Evolutionary conservation across 2,888 invertebrate genomes (phyloP).

Genomic region (Thalpophila matura): DNA sequence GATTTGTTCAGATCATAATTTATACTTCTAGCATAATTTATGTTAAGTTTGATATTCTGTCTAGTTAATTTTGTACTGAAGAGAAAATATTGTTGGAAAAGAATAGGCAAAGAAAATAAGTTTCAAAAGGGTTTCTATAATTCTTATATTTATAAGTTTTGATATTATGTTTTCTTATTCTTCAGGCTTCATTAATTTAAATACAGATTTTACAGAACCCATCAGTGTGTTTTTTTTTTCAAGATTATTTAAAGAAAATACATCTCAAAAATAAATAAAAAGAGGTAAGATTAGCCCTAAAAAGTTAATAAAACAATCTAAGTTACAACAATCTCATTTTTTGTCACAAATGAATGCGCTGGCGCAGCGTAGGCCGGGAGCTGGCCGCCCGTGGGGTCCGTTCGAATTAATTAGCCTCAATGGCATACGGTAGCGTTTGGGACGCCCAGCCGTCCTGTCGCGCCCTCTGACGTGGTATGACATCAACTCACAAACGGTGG

Average conservation of each 20-base stretch:
- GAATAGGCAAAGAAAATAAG: not conserved
- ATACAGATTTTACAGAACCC: too few relatives aligned
- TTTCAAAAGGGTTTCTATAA: too few relatives aligned
- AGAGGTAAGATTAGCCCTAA: not conserved
- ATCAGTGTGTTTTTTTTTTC: too few relatives aligned
- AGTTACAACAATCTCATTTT: constrained; percentile 15
- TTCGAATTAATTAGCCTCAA: constrained; percentile 65
- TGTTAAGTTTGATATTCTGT: constrained; percentile 14
- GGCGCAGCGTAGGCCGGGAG: constrained; percentile 64
- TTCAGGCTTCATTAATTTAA: too few relatives aligned
- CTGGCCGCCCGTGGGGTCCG: constrained; percentile 56
- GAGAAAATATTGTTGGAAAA: not conserved
- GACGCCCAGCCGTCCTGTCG: constrained; percentile 65
- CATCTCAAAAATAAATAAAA: not conserved
- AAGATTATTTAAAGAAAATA: not conserved
- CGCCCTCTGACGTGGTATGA: not conserved
- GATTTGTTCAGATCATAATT: constrained; percentile 54
- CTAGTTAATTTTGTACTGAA: constrained; percentile 6
- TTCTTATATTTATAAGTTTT: not conserved
- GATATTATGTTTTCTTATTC: not conserved
- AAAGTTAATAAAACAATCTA: not conserved
- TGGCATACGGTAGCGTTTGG: constrained; percentile 51
- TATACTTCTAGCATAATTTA: constrained; percentile 36
- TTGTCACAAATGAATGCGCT: constrained; percentile 27
- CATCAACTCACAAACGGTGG: not conserved